Percentiles rank a stretch among this genome's conserved stretches.
phyloP scores from a whole-genome alignment of 1,140 invertebrate genomes.

The Achatina immaculata region DNA sequence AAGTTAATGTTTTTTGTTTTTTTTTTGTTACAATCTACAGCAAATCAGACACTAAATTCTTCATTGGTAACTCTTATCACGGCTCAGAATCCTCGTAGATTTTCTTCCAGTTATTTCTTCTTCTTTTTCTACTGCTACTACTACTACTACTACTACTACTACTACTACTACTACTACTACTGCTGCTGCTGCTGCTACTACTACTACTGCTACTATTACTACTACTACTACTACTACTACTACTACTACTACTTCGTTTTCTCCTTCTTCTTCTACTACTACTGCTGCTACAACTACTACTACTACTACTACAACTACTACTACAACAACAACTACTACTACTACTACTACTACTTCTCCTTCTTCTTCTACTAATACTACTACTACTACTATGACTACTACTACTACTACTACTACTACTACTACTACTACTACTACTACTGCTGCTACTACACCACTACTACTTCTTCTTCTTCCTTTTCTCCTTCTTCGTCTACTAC shows the following conservation, averaged over 20 bases:
- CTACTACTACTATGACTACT: background rate
- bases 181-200: background rate
- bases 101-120: background rate
- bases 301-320: background rate
- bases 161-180: background rate
- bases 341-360: background rate
- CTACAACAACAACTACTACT: background rate
- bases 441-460: background rate
- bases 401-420: background rate
- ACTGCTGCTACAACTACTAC: background rate
- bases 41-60: too few species aligned
- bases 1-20: too few species aligned
- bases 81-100: too few species aligned
- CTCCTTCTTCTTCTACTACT: background rate
- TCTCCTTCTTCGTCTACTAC: background rate
- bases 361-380: background rate
- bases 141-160: background rate
- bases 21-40: too few species aligned
- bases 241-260: background rate
- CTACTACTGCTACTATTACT: background rate
- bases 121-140: constrained; percentile 24
- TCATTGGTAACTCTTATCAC: too few species aligned
- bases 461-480: background rate
- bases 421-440: background rate
- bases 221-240: constrained; percentile 1